Base-by-base conservation (phyloP, 92 coral and sea anemone species). In the Pocillopora grandis region DNA sequence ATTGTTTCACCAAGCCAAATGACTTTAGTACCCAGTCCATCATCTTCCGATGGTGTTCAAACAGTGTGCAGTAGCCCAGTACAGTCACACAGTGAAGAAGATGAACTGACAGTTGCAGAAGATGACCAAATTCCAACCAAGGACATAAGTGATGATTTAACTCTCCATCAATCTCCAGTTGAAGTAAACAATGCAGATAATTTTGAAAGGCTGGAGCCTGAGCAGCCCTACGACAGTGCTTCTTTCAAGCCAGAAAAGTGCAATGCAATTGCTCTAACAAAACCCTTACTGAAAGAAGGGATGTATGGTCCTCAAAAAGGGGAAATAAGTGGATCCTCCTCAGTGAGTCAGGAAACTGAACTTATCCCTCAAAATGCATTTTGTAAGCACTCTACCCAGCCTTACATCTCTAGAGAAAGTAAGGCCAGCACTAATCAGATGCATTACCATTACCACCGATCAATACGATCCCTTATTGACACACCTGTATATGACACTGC, bases 401-500 rank as follows among this genome's bases (percentile, higher is more conserved):
- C 49, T 6, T 71, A 77, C 21, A 37, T 36, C 35, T 23, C 76
- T 65, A 60, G 71, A 21, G 64, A 63, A 76, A 12, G 31, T 71
- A 64, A 31, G 17, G 18, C 37, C 27, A 57, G 65, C 55, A 20
- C 68, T 66, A 78, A 62, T 72, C 63, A 72, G 69, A 59, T 71
- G 58, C 55, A 37, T 9, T 3, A 5, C 20, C 73, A 27, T 8
- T 31, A 74, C 20, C 75, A 74, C 31, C 87, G 55, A 12, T 77
- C 89, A 52, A 91, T 91, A 62, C 55, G 94, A 66, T 91, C 94
- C 58, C 85, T 84, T 31, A 91, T 91, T 42, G 91, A 91, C 68
- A 77, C 80, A 33, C 94, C 94, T 14, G 86, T 91, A 5, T 91
- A 88, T 62, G 78, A 85, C 82, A 88, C 84, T 36, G 74, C 84